Percentiles rank a stretch among this genome's conserved stretches.
Conservation (phyloP, 2,113 vertebrate genomes). For the Ceyx cyanopectus region DNA sequence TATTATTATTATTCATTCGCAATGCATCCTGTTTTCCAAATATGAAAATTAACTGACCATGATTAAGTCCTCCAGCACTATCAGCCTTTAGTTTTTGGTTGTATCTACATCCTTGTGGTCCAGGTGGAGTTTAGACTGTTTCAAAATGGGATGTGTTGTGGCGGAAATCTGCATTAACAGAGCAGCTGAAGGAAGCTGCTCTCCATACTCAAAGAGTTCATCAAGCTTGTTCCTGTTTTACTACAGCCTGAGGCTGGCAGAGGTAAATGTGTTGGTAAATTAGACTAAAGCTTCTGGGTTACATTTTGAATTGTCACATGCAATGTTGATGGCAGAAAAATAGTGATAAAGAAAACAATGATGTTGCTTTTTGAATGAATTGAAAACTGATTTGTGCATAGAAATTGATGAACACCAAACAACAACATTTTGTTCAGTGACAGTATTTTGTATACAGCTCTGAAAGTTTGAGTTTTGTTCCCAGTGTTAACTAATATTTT, state of each 20-base stretch:
- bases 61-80: background rate
- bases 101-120: background rate
- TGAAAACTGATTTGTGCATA: background rate
- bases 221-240: background rate
- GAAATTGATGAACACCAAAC: background rate
- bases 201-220: background rate
- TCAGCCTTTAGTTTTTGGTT: background rate
- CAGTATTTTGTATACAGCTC: background rate
- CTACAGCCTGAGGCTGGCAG: background rate
- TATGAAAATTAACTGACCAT: background rate
- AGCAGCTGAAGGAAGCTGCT: background rate
- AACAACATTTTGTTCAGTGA: background rate
- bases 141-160: background rate
- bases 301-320: background rate
- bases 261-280: background rate
- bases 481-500: background rate
- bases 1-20: slow-evolving; percentile 45
- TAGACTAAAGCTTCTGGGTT: background rate
- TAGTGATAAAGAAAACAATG: background rate
- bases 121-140: background rate
- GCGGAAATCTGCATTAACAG: background rate
- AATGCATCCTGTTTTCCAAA: slow-evolving; percentile 49
- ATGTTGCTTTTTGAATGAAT: background rate
- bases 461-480: background rate
- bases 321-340: background rate